phyloP scores from a whole-genome alignment of 2,797 vertebrate genomes.

The Oreortyx pictus region DNA sequence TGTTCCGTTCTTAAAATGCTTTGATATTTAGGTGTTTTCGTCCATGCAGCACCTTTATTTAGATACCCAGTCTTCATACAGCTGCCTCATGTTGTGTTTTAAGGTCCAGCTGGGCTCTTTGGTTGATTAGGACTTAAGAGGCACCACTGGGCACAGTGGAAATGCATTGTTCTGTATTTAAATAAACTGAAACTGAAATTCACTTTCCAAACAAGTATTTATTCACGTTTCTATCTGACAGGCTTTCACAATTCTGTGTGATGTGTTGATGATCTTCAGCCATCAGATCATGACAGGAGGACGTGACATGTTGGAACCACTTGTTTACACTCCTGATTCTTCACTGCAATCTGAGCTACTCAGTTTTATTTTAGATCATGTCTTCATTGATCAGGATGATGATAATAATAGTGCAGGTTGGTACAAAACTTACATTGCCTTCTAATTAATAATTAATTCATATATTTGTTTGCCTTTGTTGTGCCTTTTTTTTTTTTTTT shows the following conservation, averaged over 20 bases:
- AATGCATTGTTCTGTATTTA: not conserved
- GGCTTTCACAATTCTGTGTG: conserved; percentile 98
- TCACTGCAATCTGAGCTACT: conserved; percentile 95
- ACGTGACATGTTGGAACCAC: conserved; percentile 92
- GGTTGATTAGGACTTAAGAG: not conserved
- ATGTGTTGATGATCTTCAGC: conserved; percentile 99
- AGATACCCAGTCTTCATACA: not conserved
- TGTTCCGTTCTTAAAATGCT: not conserved
- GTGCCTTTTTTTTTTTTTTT: not conserved
- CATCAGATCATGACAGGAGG: conserved; percentile 98
- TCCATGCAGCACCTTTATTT: not conserved
- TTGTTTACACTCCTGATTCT: conserved; percentile 94
- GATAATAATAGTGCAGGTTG: conserved; percentile 93
- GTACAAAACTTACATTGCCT: not conserved
- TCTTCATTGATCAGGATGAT: conserved; percentile 99
- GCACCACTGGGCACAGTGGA: not conserved
- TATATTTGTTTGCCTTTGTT: not conserved
- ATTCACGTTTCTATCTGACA: conserved; percentile 65
- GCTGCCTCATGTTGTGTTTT: not conserved
- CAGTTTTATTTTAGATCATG: conserved; percentile 97
- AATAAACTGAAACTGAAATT: not conserved
- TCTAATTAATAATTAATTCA: not conserved
- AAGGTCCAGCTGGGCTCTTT: not conserved
- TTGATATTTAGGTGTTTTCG: not conserved
- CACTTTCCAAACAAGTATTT: conserved; percentile 19